Evolutionary conservation across 1,140 invertebrate genomes (phyloP).

Genomic region (Amphibalanus amphitrite): DNA sequence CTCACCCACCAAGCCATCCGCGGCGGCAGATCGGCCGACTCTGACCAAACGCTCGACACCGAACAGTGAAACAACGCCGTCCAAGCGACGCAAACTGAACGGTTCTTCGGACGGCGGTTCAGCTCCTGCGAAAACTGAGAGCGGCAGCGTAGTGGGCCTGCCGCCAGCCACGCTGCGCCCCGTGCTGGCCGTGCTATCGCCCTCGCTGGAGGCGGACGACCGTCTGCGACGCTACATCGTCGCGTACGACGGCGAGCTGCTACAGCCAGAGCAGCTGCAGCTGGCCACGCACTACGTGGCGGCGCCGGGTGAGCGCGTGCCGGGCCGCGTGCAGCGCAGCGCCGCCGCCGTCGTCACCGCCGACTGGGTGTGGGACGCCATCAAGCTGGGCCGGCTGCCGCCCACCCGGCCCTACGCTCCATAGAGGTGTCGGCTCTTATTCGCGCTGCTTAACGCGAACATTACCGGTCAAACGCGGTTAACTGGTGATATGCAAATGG

Average conservation of each 20-base stretch:
- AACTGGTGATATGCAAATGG: too few species aligned
- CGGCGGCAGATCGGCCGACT: not conserved
- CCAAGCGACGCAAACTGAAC: not conserved
- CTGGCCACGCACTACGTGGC: constrained; percentile 9
- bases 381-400: not conserved
- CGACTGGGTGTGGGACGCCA: not conserved
- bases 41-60: not conserved
- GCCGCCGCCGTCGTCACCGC: not conserved
- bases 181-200: not conserved
- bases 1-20: not conserved
- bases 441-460: too few species aligned
- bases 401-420: too few species aligned
- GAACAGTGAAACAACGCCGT: not conserved
- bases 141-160: not conserved
- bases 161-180: not conserved
- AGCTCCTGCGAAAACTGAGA: not conserved
- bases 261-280: constrained; percentile 5
- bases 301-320: not conserved
- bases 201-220: not conserved
- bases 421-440: too few species aligned
- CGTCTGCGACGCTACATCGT: constrained; percentile 10
- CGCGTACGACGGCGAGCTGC: constrained; percentile 8
- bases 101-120: not conserved
- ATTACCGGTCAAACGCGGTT: too few species aligned
- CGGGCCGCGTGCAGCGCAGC: not conserved